These are phyloP conservation scores for Syrphus vitripennis DNA, from an alignment of 2,888 invertebrate species.

Conservation along the genomic window DNA sequence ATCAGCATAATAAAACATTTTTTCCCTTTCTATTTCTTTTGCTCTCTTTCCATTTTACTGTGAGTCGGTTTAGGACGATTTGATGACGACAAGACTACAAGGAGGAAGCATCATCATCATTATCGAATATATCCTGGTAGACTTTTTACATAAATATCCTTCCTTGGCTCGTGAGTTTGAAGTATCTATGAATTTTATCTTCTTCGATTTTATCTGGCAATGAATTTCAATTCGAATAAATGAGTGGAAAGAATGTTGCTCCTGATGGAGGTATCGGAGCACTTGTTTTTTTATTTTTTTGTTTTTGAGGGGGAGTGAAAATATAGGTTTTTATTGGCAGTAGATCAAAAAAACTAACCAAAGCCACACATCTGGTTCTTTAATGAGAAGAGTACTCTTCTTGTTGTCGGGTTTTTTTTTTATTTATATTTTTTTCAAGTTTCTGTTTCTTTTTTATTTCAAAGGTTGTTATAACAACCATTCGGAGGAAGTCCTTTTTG, in stretches of 20 bases:
- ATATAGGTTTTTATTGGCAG: neutral
- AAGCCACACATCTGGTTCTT: slow-evolving; percentile 6
- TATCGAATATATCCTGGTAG: slow-evolving; percentile 9
- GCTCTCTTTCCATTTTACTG: neutral
- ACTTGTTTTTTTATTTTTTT: neutral
- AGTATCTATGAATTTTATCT: slow-evolving; percentile 63
- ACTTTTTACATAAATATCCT: slow-evolving; percentile 4
- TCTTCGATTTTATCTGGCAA: slow-evolving; percentile 45
- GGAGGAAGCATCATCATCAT: slow-evolving; percentile 16
- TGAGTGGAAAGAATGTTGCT: neutral
- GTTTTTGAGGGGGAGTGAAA: neutral
- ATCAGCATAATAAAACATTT: slow-evolving; percentile 61
- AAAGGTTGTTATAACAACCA: neutral
- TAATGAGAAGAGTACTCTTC: neutral
- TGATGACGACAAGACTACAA: neutral
- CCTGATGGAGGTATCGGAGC: neutral
- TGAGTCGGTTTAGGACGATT: neutral
- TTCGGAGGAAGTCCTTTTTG: neutral
- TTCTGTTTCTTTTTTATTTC: neutral
- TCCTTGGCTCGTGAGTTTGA: neutral
- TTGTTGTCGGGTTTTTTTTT: neutral
- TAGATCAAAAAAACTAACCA: slow-evolving; percentile 1
- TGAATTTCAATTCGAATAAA: slow-evolving; percentile 58
- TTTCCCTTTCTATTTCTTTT: neutral
- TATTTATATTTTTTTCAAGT: neutral